phyloP scores from a whole-genome alignment of 2,797 vertebrate genomes.

The Acrossocheilus wenchowensis region DNA sequence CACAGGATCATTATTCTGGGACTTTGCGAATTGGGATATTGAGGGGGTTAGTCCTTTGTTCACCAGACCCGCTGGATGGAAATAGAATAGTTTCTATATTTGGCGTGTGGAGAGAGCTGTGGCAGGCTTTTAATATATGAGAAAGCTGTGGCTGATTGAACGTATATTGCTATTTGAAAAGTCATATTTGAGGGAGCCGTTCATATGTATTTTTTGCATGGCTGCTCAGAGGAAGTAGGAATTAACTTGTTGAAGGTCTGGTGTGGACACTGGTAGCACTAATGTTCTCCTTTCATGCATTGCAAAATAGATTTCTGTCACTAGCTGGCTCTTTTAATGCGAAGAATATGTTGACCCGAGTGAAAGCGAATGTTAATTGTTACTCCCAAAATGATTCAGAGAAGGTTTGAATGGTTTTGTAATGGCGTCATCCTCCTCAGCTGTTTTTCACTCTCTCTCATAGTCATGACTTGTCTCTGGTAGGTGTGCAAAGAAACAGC shows the following conservation, averaged over 20 bases:
- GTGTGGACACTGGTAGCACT: neutral
- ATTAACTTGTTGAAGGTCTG: neutral
- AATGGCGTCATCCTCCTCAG: neutral
- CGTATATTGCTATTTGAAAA: neutral
- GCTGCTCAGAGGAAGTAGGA: neutral
- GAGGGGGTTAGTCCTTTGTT: conserved; percentile 30
- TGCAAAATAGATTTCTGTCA: conserved; percentile 9
- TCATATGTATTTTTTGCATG: neutral
- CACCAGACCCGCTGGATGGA: conserved; percentile 14
- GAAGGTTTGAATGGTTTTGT: conserved; percentile 7
- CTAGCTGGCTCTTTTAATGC: neutral
- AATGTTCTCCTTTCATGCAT: neutral
- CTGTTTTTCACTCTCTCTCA: neutral
- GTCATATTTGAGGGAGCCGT: neutral
- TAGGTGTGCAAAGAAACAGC: conserved; percentile 4
- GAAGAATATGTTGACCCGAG: neutral
- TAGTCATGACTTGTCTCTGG: neutral
- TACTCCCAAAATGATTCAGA: neutral
- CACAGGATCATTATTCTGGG: conserved; percentile 1
- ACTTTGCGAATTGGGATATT: conserved; percentile 22
- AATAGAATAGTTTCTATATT: conserved; percentile 31
- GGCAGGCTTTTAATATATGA: conserved; percentile 9
- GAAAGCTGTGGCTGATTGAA: neutral
- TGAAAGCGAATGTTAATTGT: conserved; percentile 15
- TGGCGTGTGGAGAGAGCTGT: conserved; percentile 8